Evolutionary conservation across 2,888 invertebrate genomes (phyloP).

Genomic region (Drosophila quinaria): DNA sequence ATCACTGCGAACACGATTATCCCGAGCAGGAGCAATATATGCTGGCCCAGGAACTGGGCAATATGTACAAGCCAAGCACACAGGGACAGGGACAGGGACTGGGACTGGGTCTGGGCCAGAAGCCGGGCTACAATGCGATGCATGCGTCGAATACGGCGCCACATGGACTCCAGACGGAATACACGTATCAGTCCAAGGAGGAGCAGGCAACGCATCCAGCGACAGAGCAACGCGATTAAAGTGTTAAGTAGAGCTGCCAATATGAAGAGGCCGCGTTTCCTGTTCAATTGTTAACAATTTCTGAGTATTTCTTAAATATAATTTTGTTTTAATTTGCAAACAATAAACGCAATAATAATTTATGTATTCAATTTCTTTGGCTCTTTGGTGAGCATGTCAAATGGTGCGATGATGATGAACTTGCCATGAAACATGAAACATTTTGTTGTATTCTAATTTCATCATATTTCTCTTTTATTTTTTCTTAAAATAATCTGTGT

Average conservation of each 20-base stretch:
- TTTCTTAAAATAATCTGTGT: too few species aligned
- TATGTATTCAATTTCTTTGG: conserved; percentile 13
- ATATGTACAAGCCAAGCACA: conserved; percentile 72
- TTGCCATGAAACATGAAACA: too few species aligned
- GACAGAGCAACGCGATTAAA: conserved; percentile 34
- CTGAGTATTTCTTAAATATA: conserved; percentile 61
- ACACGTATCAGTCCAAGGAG: conserved; percentile 60
- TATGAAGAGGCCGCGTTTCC: conserved; percentile 24
- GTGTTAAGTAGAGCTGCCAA: conserved; percentile 42
- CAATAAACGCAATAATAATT: conserved; percentile 50
- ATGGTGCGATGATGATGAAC: too few species aligned
- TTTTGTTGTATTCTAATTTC: too few species aligned
- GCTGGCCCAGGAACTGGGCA: conserved; percentile 84
- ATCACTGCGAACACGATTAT: conserved; percentile 90
- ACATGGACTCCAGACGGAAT: conserved; percentile 55
- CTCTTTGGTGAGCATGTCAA: conserved; percentile 16
- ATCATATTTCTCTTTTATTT: too few species aligned
- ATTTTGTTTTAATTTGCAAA: conserved; percentile 59
- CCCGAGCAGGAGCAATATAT: conserved; percentile 86
- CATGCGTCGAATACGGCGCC: conserved; percentile 54
- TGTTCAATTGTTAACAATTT: conserved; percentile 59
- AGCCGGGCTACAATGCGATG: conserved; percentile 76
- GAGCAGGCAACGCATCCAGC: conserved; percentile 37
- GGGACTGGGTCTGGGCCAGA: conserved; percentile 40
- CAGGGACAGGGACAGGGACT: conserved; percentile 35